Conservation (phyloP, 2,113 vertebrate species). For the Platichthys stellatus region DNA sequence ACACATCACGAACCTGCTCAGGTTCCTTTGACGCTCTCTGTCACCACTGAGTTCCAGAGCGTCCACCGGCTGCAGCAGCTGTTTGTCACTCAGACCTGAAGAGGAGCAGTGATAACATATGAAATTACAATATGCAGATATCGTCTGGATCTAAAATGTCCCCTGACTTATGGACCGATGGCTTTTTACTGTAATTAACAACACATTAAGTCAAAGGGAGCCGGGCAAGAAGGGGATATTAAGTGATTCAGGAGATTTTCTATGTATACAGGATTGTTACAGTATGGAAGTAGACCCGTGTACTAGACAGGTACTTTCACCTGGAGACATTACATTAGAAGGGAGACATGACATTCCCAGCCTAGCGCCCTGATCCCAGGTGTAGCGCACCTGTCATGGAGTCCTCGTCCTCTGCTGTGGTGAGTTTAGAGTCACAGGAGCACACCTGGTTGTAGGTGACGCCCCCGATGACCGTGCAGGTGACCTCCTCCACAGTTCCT, state of each 20-base stretch:
- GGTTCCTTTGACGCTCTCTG: constrained; percentile 66
- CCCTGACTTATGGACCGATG: background rate
- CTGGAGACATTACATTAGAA: background rate
- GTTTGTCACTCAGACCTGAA: constrained; percentile 76
- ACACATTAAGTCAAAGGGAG: too few species aligned
- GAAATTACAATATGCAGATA: background rate
- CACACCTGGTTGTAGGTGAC: constrained; percentile 83
- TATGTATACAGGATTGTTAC: too few species aligned
- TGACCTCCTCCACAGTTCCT: constrained; percentile 81
- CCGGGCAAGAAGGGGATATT: too few species aligned
- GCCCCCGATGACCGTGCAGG: constrained; percentile 85
- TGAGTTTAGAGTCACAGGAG: constrained; percentile 59
- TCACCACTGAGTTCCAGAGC: constrained; percentile 54
- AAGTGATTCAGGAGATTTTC: too few species aligned
- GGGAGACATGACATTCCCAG: background rate
- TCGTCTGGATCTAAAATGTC: background rate
- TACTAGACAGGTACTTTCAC: too few species aligned
- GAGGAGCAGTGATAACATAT: background rate
- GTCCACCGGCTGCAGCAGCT: constrained; percentile 71
- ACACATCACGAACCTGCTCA: constrained; percentile 72
- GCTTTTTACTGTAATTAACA: background rate
- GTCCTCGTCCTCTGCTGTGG: constrained; percentile 62
- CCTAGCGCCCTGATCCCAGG: background rate
- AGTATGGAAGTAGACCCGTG: too few species aligned
- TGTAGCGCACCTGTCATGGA: constrained; percentile 66